These are phyloP conservation scores for Pipistrellus kuhlii DNA, from an alignment of 2,797 vertebrate species.

Conservation along the genomic window DNA sequence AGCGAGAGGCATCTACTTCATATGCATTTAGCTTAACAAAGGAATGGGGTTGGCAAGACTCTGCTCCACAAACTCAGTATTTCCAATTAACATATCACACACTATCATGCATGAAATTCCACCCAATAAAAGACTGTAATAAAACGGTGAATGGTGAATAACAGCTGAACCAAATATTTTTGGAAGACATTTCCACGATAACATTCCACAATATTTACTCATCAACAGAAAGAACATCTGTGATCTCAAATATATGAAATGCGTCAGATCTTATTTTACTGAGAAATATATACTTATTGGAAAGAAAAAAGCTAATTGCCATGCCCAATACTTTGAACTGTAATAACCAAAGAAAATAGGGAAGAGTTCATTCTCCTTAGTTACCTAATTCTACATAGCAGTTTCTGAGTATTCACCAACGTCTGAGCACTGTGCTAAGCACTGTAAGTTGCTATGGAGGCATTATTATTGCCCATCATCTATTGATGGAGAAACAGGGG, in stretches of 20 bases:
- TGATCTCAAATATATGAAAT: conserved; percentile 75
- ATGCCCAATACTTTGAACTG: conserved; percentile 57
- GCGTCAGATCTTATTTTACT: conserved; percentile 62
- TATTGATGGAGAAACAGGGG: background rate
- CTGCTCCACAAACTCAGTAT: conserved; percentile 73
- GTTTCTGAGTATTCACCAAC: background rate
- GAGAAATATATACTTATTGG: conserved; percentile 48
- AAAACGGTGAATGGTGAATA: conserved; percentile 75
- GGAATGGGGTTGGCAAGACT: conserved; percentile 74
- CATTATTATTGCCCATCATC: background rate
- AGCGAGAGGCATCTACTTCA: conserved; percentile 74
- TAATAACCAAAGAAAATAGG: conserved; percentile 55
- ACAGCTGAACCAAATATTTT: conserved; percentile 74
- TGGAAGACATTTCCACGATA: conserved; percentile 81
- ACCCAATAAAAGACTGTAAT: conserved; percentile 50
- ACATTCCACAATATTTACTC: conserved; percentile 85
- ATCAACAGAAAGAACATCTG: conserved; percentile 86
- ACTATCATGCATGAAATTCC: conserved; percentile 66
- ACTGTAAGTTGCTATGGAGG: background rate
- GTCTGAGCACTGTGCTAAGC: background rate
- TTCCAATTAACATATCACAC: conserved; percentile 76
- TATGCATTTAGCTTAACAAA: conserved; percentile 76
- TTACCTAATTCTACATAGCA: background rate
- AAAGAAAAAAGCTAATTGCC: conserved; percentile 43
- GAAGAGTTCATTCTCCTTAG: conserved; percentile 4